These are phyloP conservation scores for Cottoperca gobio DNA, from an alignment of 2,797 vertebrate species.

Conservation along the genomic window DNA sequence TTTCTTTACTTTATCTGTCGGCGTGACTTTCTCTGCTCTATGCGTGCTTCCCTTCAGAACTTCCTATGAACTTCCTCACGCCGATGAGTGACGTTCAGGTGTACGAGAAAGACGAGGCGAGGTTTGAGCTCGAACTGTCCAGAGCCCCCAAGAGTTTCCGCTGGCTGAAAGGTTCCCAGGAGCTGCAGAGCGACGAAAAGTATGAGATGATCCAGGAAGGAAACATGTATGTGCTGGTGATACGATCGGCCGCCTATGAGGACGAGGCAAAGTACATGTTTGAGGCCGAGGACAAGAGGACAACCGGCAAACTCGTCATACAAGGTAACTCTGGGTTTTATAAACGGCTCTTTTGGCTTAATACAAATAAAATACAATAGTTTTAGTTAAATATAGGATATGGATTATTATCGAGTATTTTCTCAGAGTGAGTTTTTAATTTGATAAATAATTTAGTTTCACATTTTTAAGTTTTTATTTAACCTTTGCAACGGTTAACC, in stretches of 20 bases:
- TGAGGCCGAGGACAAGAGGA: constrained; percentile 97
- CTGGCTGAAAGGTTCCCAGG: constrained; percentile 95
- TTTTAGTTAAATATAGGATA: too few relatives aligned
- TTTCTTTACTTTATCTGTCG: too few relatives aligned
- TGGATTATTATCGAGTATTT: too few relatives aligned
- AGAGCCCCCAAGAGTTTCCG: constrained; percentile 91
- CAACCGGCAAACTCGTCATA: constrained; percentile 91
- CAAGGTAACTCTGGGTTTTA: constrained; percentile 78
- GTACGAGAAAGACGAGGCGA: constrained; percentile 96
- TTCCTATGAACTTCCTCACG: constrained; percentile 94
- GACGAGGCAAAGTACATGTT: constrained; percentile 98
- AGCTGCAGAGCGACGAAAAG: constrained; percentile 89
- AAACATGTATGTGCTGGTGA: constrained; percentile 86
- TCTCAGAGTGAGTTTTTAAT: too few relatives aligned
- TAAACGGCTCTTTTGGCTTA: too few relatives aligned
- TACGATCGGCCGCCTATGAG: constrained; percentile 92
- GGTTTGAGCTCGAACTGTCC: constrained; percentile 95
- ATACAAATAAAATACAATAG: too few relatives aligned
- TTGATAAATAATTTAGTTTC: neutral
- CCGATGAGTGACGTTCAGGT: constrained; percentile 93
- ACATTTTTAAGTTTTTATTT: neutral
- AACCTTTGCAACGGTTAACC: neutral
- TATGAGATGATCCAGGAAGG: constrained; percentile 89
- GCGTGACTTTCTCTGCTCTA: too few relatives aligned
- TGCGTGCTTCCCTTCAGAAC: constrained; percentile 82